Evolutionary conservation across 2,113 vertebrate species (phyloP).

Genomic region (Chiloscyllium plagiosum): DNA sequence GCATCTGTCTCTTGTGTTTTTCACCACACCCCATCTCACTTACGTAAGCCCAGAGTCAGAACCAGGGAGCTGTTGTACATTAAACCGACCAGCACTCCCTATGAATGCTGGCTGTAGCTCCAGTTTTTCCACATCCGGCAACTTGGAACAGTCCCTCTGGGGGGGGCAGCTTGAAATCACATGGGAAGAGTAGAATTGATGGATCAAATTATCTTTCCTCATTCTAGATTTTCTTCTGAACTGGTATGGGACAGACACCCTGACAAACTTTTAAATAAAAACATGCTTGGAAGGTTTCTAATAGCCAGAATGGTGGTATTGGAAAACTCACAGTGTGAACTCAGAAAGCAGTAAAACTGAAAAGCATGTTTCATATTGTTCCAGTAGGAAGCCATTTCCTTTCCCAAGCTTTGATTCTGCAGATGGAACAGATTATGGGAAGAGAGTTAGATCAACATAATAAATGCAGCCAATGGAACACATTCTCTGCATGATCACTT

Average conservation of each 20-base stretch:
- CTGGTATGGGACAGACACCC: not conserved
- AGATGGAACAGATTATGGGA: conserved; percentile 15
- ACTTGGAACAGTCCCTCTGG: not conserved
- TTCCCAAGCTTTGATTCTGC: not conserved
- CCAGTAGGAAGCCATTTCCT: not conserved
- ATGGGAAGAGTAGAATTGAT: not conserved
- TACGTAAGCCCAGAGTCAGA: too few relatives aligned
- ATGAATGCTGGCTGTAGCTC: too few relatives aligned
- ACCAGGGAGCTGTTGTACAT: too few relatives aligned
- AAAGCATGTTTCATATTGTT: not conserved
- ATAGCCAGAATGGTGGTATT: not conserved
- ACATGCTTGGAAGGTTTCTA: not conserved
- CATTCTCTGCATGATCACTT: not conserved
- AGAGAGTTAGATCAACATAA: conserved; percentile 18
- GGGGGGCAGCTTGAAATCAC: not conserved
- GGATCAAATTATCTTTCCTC: not conserved
- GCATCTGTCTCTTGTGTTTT: too few relatives aligned
- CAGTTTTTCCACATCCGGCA: not conserved
- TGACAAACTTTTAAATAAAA: not conserved
- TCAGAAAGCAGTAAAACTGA: not conserved
- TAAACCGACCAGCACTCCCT: too few relatives aligned
- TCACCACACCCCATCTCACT: too few relatives aligned
- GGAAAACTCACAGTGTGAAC: not conserved
- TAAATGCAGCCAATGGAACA: not conserved
- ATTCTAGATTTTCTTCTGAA: not conserved